Conservation (phyloP, 2,113 vertebrate genomes). For the Motacilla alba region DNA sequence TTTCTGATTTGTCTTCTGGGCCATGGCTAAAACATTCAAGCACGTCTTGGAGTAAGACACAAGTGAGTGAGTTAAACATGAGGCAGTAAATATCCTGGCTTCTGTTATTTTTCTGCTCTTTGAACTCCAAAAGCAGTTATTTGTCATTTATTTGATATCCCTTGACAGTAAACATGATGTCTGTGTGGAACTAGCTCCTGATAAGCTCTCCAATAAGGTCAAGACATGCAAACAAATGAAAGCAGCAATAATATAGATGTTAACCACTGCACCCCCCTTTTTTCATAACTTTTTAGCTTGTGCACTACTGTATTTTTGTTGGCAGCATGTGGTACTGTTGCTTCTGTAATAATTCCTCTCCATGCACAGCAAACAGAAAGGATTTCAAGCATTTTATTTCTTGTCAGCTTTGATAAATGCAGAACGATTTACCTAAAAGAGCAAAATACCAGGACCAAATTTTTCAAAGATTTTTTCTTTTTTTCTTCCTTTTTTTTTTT, state of each 20-base stretch:
- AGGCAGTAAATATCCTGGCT: constrained; percentile 37
- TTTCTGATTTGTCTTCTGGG: not conserved
- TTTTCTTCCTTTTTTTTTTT: not conserved
- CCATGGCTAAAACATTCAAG: not conserved
- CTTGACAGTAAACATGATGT: constrained; percentile 42
- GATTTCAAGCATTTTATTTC: constrained; percentile 70
- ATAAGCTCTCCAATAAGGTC: constrained; percentile 53
- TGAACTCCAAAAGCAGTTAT: constrained; percentile 55
- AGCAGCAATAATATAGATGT: constrained; percentile 55
- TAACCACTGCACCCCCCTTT: constrained; percentile 14
- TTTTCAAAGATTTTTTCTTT: constrained; percentile 37
- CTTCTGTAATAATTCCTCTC: constrained; percentile 50
- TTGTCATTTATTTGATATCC: constrained; percentile 58
- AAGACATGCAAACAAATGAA: constrained; percentile 41
- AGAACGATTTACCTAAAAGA: constrained; percentile 66
- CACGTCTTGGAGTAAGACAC: not conserved
- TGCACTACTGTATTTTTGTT: constrained; percentile 39
- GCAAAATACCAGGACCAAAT: constrained; percentile 53
- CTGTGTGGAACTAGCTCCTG: constrained; percentile 32
- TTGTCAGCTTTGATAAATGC: constrained; percentile 65
- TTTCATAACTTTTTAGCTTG: not conserved
- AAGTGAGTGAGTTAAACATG: not conserved
- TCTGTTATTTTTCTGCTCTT: constrained; percentile 46
- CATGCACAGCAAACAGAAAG: constrained; percentile 47
- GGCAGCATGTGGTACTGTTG: constrained; percentile 26